Evolutionary conservation across 2,797 vertebrate genomes (phyloP).

Genomic region (Manis crassicaudata): DNA sequence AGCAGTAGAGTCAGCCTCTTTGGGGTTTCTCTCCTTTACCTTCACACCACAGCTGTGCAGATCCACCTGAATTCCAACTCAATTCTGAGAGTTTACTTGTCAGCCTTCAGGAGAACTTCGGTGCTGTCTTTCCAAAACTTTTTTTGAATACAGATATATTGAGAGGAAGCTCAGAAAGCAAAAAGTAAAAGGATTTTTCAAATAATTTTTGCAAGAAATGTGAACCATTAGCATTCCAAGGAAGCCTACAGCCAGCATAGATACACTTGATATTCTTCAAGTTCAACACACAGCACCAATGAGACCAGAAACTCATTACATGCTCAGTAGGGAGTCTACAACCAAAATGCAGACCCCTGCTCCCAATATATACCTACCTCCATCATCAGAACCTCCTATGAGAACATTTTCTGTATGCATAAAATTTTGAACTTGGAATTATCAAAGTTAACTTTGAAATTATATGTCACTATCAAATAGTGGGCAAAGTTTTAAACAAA

Average conservation of each 20-base stretch:
- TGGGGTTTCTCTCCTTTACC: neutral
- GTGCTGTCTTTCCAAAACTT: neutral
- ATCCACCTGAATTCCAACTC: neutral
- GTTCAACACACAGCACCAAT: neutral
- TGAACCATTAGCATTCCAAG: neutral
- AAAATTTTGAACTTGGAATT: constrained; percentile 48
- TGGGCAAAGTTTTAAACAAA: neutral
- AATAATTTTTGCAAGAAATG: constrained; percentile 11
- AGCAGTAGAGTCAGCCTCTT: neutral
- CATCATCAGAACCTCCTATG: constrained; percentile 13
- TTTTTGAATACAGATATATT: neutral
- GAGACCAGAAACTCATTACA: constrained; percentile 32
- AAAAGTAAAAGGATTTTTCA: neutral
- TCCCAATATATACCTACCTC: neutral
- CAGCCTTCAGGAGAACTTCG: neutral
- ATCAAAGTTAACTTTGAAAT: constrained; percentile 59
- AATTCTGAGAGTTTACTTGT: neutral
- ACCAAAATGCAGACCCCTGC: neutral
- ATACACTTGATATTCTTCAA: neutral
- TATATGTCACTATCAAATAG: neutral
- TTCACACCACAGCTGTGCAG: neutral
- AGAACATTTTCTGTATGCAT: neutral
- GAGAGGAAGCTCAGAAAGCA: neutral
- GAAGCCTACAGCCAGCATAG: neutral
- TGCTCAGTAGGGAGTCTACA: constrained; percentile 1